These are phyloP conservation scores for Nestor notabilis DNA, from an alignment of 2,113 vertebrate genomes.

Conservation along the genomic window DNA sequence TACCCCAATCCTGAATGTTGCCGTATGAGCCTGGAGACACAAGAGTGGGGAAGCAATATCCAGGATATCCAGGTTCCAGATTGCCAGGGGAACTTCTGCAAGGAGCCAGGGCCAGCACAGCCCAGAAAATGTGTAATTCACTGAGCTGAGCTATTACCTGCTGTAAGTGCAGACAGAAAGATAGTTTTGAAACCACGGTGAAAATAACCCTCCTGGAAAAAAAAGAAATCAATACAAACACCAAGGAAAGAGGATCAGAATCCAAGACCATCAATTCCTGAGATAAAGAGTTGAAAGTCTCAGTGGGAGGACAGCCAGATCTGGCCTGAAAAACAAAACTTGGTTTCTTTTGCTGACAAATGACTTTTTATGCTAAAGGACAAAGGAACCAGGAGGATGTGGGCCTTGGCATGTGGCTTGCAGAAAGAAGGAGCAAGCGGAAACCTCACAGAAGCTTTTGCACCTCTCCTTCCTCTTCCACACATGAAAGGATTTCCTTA, in stretches of 20 bases:
- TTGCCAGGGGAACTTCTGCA: neutral
- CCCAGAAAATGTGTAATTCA: neutral
- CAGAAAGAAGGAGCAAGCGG: neutral
- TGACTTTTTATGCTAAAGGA: slow-evolving; percentile 1
- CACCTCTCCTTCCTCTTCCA: neutral
- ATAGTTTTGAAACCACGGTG: slow-evolving; percentile 45
- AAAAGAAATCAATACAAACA: slow-evolving; percentile 53
- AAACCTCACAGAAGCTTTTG: neutral
- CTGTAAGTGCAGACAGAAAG: slow-evolving; percentile 44
- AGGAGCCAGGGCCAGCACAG: neutral
- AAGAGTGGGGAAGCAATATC: neutral
- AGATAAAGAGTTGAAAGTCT: slow-evolving; percentile 46
- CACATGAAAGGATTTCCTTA: neutral
- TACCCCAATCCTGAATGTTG: rapidly evolving
- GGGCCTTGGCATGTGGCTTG: neutral
- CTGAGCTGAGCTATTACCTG: slow-evolving; percentile 43
- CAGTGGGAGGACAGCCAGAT: slow-evolving; percentile 48
- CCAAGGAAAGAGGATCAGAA: slow-evolving; percentile 45
- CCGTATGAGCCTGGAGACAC: neutral
- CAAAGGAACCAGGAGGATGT: neutral
- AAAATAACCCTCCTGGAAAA: slow-evolving; percentile 58
- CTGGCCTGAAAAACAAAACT: slow-evolving; percentile 39
- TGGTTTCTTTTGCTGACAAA: slow-evolving; percentile 49
- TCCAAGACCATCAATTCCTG: slow-evolving; percentile 42
- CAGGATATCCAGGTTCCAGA: neutral